Evolutionary conservation across 2,797 vertebrate genomes (phyloP).

Genomic region (Remorina albescens): DNA sequence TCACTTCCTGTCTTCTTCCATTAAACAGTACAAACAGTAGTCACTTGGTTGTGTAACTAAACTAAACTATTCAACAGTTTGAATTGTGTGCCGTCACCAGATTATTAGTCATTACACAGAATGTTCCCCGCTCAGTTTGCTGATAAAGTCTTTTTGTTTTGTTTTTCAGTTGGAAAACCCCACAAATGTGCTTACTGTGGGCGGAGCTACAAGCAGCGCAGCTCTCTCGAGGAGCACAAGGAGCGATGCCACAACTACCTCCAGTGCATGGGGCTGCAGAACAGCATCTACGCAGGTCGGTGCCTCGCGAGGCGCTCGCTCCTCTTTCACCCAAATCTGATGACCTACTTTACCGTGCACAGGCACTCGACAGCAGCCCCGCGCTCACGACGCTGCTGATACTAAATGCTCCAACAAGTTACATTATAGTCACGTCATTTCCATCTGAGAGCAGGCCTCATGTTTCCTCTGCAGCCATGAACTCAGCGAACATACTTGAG

Average conservation of each 20-base stretch:
- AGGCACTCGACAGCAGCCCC: slow-evolving; percentile 23
- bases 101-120: not conserved
- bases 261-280: slow-evolving; percentile 96
- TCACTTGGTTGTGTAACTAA: not conserved
- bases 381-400: slow-evolving; percentile 19
- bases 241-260: slow-evolving; percentile 99
- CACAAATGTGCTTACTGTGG: slow-evolving; percentile 99
- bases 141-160: slow-evolving; percentile 7
- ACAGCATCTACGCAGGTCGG: slow-evolving; percentile 95
- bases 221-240: slow-evolving; percentile 98
- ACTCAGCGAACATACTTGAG: not conserved
- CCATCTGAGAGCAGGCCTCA: not conserved
- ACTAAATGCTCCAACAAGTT: slow-evolving; percentile 33
- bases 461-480: not conserved
- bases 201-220: slow-evolving; percentile 98
- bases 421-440: slow-evolving; percentile 15
- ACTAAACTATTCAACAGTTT: not conserved
- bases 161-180: slow-evolving; percentile 93
- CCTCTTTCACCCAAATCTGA: slow-evolving; percentile 32
- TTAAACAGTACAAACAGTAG: too few relatives aligned
- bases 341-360: slow-evolving; percentile 43
- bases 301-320: slow-evolving; percentile 13
- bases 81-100: not conserved
- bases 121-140: not conserved
- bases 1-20: slow-evolving; percentile 5